Percentiles rank a stretch among this genome's conserved stretches.
These are phyloP conservation scores for Megatriorchis doriae DNA, from an alignment of 2,113 vertebrate genomes.

Conservation along the genomic window DNA sequence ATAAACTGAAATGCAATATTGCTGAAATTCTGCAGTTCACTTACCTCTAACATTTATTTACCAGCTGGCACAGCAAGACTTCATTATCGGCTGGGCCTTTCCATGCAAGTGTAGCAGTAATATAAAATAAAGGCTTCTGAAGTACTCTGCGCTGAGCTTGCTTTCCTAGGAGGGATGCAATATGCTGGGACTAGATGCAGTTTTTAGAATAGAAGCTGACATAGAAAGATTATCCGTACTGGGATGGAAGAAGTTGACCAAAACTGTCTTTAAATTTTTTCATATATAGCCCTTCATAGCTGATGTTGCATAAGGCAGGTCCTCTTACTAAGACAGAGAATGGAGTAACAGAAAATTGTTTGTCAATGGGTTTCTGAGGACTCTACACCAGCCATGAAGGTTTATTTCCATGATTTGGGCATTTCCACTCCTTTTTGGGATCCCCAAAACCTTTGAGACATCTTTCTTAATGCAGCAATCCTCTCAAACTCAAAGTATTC, in stretches of 20 bases:
- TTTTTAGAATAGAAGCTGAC: not conserved
- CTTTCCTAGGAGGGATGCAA: not conserved
- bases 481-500: not conserved
- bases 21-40: not conserved
- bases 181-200: not conserved
- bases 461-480: not conserved
- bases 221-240: not conserved
- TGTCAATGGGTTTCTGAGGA: not conserved
- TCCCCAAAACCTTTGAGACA: not conserved
- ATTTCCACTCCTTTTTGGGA: not conserved
- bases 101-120: not conserved
- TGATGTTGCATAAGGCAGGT: not conserved
- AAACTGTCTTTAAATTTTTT: not conserved
- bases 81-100: not conserved
- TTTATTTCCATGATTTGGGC: not conserved
- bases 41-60: not conserved
- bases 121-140: not conserved
- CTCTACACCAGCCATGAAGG: not conserved
- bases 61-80: not conserved
- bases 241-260: not conserved
- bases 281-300: fast-evolving
- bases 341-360: not conserved
- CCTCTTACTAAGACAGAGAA: not conserved
- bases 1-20: not conserved
- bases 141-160: not conserved